Base-by-base conservation (phyloP, 2,113 vertebrate genomes). In the Origma solitaria region DNA sequence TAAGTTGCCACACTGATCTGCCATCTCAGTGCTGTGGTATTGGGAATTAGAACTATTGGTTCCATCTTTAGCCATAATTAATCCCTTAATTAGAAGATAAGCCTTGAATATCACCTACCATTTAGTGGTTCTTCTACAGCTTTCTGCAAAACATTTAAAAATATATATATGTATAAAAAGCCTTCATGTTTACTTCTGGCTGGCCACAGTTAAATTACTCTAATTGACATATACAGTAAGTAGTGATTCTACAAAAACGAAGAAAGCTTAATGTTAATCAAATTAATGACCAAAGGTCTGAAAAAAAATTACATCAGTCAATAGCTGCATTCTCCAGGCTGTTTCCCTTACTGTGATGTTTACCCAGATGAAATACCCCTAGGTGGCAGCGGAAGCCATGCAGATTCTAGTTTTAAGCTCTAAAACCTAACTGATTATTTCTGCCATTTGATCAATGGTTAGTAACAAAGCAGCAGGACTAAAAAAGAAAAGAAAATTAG, bases 61-160 rank as follows among this genome's bases (percentile, higher is more conserved):
- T 56, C 28, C 16, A 75, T 31, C 40, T 84, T 69, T 51, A 56
- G 79, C 37, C 61, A 85, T 56, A 78, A 81, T 79, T 81, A 95
- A 73, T 62, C 83, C 76, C 65, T 90, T 84, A 92, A 93, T 82
- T 82, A 97, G 70, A 93, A 96, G 58, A 90, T 38, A 97, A 98
- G 64, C 87, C 96, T 80, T 96, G 95, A 96, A 87, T 88, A 94
- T 76, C 95, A 98, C 98, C 97, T 98, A 98, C 98, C 98, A 98
- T 98, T 98, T 98, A 98, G 98, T 96, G 98, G 98, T 97, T 98
- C 98, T 97, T 98, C 98, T 97, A 98, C 98, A 97, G 98, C 96
- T 98, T 98, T 98, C 98, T 98, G 98, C 93, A 98, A 98, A 98
- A 98, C 97, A 98, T 98, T 98, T 98, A 98, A 98, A 98, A 98